phyloP scores from a whole-genome alignment of 2,797 vertebrate genomes.

The Clamator glandarius region DNA sequence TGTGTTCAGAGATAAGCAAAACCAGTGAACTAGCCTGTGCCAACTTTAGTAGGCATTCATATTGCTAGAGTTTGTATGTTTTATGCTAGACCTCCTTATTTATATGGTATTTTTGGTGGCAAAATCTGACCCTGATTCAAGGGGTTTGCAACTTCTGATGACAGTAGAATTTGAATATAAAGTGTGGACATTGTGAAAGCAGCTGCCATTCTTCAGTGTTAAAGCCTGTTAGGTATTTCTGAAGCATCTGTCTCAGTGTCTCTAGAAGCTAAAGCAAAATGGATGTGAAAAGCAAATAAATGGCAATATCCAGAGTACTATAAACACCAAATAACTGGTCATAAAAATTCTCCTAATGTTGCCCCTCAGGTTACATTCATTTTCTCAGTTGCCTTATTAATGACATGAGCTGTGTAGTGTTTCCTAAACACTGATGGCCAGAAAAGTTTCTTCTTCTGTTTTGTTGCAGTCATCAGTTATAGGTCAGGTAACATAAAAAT shows the following conservation, averaged over 20 bases:
- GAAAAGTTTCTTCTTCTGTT: neutral
- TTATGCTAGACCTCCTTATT: neutral
- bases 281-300: conserved; percentile 42
- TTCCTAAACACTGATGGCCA: neutral
- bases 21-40: neutral
- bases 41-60: neutral
- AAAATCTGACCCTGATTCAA: neutral
- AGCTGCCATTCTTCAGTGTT: neutral
- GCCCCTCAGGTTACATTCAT: neutral
- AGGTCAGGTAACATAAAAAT: neutral
- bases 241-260: neutral
- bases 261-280: conserved; percentile 12
- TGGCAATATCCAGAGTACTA: neutral
- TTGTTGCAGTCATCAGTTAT: neutral
- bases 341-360: conserved; percentile 30
- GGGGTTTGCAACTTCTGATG: neutral
- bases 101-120: neutral
- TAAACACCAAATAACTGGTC: conserved; percentile 28
- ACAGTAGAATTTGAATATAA: neutral
- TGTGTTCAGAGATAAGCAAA: neutral
- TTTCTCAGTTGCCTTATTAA: conserved; percentile 36
- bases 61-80: neutral
- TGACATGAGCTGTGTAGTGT: neutral
- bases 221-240: neutral
- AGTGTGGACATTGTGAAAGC: neutral